Evolutionary conservation across 2,888 invertebrate genomes (phyloP).

Genomic region (Cheilosia vernalis): DNA sequence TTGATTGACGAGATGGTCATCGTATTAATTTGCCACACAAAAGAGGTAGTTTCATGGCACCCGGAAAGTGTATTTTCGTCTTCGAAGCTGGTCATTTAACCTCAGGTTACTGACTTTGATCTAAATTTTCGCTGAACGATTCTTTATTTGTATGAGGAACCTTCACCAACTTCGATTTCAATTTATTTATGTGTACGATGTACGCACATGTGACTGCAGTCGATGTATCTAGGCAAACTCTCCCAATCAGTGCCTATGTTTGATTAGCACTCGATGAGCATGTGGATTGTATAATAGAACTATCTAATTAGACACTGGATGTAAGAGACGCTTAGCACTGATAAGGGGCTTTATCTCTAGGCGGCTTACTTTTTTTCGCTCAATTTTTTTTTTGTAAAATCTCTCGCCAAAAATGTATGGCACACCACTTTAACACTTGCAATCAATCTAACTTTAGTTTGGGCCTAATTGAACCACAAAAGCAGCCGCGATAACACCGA

Average conservation of each 20-base stretch:
- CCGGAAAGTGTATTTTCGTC: neutral
- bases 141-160: neutral
- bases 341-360: constrained; percentile 11
- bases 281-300: constrained; percentile 12
- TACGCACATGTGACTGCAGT: neutral
- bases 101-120: constrained; percentile 32
- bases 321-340: constrained; percentile 21
- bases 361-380: constrained; percentile 42
- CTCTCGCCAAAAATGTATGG: constrained; percentile 24
- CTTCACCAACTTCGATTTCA: constrained; percentile 15
- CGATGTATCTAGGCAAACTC: neutral
- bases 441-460: neutral
- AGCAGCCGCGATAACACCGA: constrained; percentile 30
- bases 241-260: constrained; percentile 22
- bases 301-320: constrained; percentile 2
- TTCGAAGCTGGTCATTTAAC: neutral
- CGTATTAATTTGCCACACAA: constrained; percentile 14
- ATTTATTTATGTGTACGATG: constrained; percentile 5
- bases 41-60: neutral
- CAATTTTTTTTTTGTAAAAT: neutral
- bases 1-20: neutral
- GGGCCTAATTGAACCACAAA: constrained; percentile 27
- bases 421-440: constrained; percentile 15
- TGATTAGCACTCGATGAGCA: constrained; percentile 8
- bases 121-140: neutral